Evolutionary conservation across 1,140 invertebrate species (phyloP), one percentile per base, ranked within the genome.

Genomic region (Oncopodura yosiiana): DNA sequence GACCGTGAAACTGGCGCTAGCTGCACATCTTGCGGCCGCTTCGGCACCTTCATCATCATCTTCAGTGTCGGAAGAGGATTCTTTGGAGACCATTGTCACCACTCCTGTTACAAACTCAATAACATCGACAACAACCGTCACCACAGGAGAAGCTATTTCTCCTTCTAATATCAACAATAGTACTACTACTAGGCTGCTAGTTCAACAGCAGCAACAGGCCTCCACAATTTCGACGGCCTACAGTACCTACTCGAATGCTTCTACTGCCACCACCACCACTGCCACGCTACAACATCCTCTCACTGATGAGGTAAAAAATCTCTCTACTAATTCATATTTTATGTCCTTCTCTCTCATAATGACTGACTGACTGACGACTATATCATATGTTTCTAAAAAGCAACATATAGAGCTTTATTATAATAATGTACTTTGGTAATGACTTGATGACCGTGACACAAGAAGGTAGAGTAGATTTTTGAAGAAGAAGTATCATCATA

Each of bases 221-320:
- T 24, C 59, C 48, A 39, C 34, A 12, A 19, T 30, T 30, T 56
- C 53, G 5, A 44, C 43, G 44, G 53, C 59, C 50, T 49, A 46
- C n/a, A 53, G 51, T 39, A 61, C 54, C 24, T 61, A 61, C 38
- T 61, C 60, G 34, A 55, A 61, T 61, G 60, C 60, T 34, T 61
- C 60, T 29, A 61, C 60, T 41, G 54, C 54, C 38, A 53, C 51
- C 8, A 56, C 53, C 4, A 26, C 34, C 43, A 58, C 56, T 53
- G 39, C 42, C 43, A 48, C 26, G 32, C 48, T 16, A 14, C 43
- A 46, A 34, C 49, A 21, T 41, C 43, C 19, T 32, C 36, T 36
- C n/a, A n/a, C n/a, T 38, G 54, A 48, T n/a, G n/a, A n/a, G n/a
- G n/a, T n/a, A n/a, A n/a, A n/a, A n/a, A n/a, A n/a, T n/a, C n/a